phyloP scores from a whole-genome alignment of 2,797 vertebrate genomes.

The Enteromius fasciolatus region DNA sequence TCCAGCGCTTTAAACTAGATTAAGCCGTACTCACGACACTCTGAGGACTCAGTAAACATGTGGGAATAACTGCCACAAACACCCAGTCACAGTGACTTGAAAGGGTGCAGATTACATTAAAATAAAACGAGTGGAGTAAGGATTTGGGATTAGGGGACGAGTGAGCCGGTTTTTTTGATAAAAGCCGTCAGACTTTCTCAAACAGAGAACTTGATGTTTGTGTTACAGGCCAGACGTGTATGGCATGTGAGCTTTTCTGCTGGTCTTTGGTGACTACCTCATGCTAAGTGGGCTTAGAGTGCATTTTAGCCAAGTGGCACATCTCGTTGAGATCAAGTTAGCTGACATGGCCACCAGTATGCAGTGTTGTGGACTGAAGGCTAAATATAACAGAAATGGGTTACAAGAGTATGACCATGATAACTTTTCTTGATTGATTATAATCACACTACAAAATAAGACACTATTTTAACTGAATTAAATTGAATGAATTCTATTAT shows the following conservation, averaged over 20 bases:
- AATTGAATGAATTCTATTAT: not conserved
- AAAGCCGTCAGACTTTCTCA: conserved; percentile 29
- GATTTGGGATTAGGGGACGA: conserved; percentile 48
- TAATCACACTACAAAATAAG: not conserved
- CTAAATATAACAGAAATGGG: not conserved
- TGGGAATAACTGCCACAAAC: conserved; percentile 22
- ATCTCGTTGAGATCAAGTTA: conserved; percentile 19
- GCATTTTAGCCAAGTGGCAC: conserved; percentile 22
- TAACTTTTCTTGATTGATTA: not conserved
- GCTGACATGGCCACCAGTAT: conserved; percentile 3
- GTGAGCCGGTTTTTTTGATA: conserved; percentile 39
- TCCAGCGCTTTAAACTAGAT: conserved; percentile 49
- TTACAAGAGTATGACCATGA: not conserved
- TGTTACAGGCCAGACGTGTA: not conserved
- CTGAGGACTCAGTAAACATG: conserved; percentile 34
- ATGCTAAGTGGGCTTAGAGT: not conserved
- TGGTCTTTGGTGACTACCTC: not conserved
- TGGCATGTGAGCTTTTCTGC: conserved; percentile 2
- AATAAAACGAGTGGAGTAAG: conserved; percentile 28
- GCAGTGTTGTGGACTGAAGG: not conserved
- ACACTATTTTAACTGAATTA: not conserved
- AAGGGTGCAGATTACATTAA: conserved; percentile 32
- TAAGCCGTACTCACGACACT: conserved; percentile 45
- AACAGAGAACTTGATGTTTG: conserved; percentile 19
- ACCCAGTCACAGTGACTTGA: conserved; percentile 43